Evolutionary conservation across 2,888 invertebrate genomes (phyloP).

Genomic region (Eupithecia dodoneata): DNA sequence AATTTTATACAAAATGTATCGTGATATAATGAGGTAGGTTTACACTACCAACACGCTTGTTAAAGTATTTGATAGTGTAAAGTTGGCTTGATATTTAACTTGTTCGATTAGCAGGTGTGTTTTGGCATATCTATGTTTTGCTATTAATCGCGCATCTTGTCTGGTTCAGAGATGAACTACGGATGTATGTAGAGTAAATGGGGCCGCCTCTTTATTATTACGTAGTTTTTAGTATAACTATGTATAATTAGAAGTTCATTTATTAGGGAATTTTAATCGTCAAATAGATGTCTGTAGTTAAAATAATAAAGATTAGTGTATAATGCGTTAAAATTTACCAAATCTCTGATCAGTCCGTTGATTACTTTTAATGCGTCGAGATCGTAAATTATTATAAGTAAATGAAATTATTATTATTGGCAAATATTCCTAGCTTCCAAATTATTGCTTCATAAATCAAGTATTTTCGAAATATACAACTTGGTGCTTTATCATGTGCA

Average conservation of each 20-base stretch:
- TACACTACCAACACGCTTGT: constrained; percentile 35
- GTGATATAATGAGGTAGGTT: constrained; percentile 43
- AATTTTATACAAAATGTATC: constrained; percentile 39
- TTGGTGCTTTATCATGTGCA: constrained; percentile 73
- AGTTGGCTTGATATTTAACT: constrained; percentile 33
- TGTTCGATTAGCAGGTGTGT: constrained; percentile 31
- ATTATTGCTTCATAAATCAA: constrained; percentile 54
- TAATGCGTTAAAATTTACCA: constrained; percentile 73
- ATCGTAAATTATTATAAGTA: constrained; percentile 35
- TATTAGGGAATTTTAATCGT: constrained; percentile 73
- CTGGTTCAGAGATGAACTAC: constrained; percentile 34
- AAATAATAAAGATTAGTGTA: constrained; percentile 58
- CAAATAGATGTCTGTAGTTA: constrained; percentile 71
- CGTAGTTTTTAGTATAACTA: constrained; percentile 63
- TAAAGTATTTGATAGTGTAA: constrained; percentile 31
- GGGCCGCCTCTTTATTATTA: constrained; percentile 78
- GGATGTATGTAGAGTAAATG: constrained; percentile 67
- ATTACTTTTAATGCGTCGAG: constrained; percentile 45
- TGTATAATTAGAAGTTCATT: constrained; percentile 62
- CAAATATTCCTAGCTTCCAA: constrained; percentile 32
- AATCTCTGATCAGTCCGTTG: constrained; percentile 68
- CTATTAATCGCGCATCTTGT: constrained; percentile 22
- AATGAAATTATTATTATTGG: constrained; percentile 31
- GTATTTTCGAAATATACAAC: constrained; percentile 58
- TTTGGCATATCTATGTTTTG: constrained; percentile 17